phyloP scores from a whole-genome alignment of 92 coral and sea anemone genomes.

The Porites lobata region DNA sequence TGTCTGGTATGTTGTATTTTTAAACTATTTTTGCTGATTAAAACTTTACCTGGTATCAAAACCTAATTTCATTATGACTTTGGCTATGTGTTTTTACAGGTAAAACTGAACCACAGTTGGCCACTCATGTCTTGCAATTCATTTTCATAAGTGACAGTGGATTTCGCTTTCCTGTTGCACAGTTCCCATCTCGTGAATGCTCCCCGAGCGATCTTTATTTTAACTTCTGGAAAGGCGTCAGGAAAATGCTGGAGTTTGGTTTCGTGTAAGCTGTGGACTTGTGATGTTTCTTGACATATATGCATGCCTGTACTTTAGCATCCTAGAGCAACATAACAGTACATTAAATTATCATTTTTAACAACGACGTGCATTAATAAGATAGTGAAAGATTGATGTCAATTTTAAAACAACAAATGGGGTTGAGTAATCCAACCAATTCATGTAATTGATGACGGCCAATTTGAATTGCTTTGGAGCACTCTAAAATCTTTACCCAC shows the following conservation, averaged over 20 bases:
- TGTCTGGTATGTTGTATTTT: not conserved
- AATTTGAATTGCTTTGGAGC: too few species aligned
- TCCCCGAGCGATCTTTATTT: not conserved
- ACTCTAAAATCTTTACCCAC: too few species aligned
- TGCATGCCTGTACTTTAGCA: too few species aligned
- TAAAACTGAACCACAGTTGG: not conserved
- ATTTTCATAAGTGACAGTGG: not conserved
- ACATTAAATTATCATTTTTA: too few species aligned
- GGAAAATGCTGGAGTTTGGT: not conserved
- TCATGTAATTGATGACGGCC: too few species aligned
- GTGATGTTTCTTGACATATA: not conserved
- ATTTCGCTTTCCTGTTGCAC: not conserved
- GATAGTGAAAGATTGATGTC: too few species aligned
- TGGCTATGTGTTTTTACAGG: not conserved
- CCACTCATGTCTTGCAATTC: not conserved
- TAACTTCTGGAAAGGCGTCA: not conserved
- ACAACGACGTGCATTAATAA: too few species aligned
- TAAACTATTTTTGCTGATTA: too few species aligned
- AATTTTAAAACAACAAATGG: too few species aligned
- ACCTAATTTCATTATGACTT: too few species aligned
- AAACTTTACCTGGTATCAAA: too few species aligned
- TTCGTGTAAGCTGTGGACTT: not conserved
- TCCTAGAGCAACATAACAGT: not conserved
- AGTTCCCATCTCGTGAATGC: not conserved
- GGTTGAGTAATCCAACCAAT: too few species aligned